Base-by-base conservation (phyloP, 2,888 invertebrate species). In the Sarcophaga subvicina region DNA sequence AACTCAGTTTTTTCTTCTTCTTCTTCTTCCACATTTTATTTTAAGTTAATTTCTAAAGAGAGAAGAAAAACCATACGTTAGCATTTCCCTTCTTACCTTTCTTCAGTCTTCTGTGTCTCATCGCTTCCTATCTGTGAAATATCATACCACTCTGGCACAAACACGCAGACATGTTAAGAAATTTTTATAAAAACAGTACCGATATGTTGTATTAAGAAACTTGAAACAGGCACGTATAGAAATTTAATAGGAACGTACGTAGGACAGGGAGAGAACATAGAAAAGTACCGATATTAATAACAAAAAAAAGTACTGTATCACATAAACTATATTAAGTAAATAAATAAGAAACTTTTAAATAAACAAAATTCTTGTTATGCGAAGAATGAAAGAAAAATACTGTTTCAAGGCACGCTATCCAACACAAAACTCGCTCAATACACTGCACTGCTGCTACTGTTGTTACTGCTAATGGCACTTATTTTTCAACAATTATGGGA, bases 301-400 rank as follows among this genome's bases (percentile, higher is more conserved):
- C 27, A 25, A 17, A n/a, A 14, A 49, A 22, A 79, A 70, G 49
- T 45, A 63, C 17, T 62, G n/a, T 70, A 20, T 49, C 4, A 63
- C 22, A 45, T 49, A 27, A 54, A 54, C 4, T 54, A 54, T 54
- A 54, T 80, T 59, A 25, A 80, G 59, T 73, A 80, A 80, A 54
- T 71, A 71, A 64, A 80, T 60, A 80, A 73, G 17, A n/a, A 47
- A 59, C 72, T 59, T 66, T 73, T 72, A 45, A 22, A 47, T 37
- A 59, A 71, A 69, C 45, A 77, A 69, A 60, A 69, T 62, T 22
- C 60, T 60, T 60, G 60, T 77, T 60, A 60, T 22, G 60, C 20
- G 45, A 77, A 14, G 54, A 54, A 54, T 54, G 54, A 54, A 54
- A 4, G 54, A 77, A 67, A 77, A 37, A 45, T 59, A 69, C 60